Conservation (phyloP, 2,888 invertebrate species). For the Strigamia maritima region DNA sequence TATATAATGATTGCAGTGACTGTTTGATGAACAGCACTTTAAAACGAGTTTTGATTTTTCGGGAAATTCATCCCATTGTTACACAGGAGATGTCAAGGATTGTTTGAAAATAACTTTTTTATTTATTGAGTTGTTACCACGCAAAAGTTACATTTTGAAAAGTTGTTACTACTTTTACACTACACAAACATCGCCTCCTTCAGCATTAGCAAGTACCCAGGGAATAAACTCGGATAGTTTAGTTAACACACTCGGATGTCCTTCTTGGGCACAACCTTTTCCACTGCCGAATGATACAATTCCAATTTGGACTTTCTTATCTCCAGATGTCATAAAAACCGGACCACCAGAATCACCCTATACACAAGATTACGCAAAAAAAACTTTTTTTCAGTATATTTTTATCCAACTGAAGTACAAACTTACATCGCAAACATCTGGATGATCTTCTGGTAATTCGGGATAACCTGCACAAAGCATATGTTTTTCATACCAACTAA, state of each 20-base stretch:
- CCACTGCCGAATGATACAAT: background rate
- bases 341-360: conserved; percentile 31
- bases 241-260: background rate
- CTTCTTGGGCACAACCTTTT: background rate
- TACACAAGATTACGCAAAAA: background rate
- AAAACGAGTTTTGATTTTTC: too few species aligned
- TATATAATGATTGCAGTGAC: too few species aligned
- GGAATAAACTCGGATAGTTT: background rate
- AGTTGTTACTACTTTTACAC: too few species aligned
- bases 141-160: too few species aligned
- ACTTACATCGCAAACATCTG: conserved; percentile 4
- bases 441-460: background rate
- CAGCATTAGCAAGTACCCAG: background rate
- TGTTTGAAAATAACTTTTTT: too few species aligned
- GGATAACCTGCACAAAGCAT: conserved; percentile 26
- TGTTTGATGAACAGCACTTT: too few species aligned
- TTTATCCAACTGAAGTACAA: background rate
- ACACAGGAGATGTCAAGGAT: too few species aligned
- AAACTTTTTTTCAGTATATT: background rate
- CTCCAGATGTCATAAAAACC: background rate
- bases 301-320: background rate
- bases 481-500: background rate
- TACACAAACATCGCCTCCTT: background rate
- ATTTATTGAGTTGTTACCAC: too few species aligned
- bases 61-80: too few species aligned